phyloP scores from a whole-genome alignment of 2,797 vertebrate genomes.

The Botia almorhae region DNA sequence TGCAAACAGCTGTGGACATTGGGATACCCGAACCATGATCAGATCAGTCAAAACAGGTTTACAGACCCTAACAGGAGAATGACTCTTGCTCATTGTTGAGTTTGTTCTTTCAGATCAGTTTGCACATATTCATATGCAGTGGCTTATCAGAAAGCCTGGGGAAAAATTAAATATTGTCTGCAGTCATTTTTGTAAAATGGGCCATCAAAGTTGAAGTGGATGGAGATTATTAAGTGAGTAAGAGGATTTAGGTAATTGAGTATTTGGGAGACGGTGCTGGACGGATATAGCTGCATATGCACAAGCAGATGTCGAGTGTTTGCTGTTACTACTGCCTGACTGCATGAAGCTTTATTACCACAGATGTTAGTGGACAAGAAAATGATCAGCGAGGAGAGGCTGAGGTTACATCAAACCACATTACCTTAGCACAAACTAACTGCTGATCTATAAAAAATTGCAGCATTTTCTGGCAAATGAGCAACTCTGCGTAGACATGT shows the following conservation, averaged over 20 bases:
- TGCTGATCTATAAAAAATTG: neutral
- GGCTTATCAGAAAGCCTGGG: neutral
- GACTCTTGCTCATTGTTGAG: neutral
- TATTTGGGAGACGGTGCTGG: conserved; percentile 38
- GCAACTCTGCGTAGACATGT: no score
- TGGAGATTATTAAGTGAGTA: conserved; percentile 31
- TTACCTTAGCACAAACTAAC: neutral
- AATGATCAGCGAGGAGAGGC: conserved; percentile 1
- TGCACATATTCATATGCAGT: neutral
- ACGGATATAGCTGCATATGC: conserved; percentile 1
- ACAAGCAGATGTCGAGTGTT: conserved; percentile 24
- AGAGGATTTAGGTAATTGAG: conserved; percentile 55
- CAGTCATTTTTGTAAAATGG: conserved; percentile 18
- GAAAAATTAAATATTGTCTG: conserved; percentile 3
- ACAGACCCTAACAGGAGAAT: neutral
- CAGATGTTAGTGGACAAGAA: conserved; percentile 9
- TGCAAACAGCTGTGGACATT: neutral
- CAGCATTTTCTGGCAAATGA: neutral
- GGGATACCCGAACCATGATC: neutral
- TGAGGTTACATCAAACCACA: conserved; percentile 9
- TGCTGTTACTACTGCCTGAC: conserved; percentile 3
- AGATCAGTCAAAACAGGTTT: neutral
- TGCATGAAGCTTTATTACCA: conserved; percentile 8
- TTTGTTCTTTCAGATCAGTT: neutral
- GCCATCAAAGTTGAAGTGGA: conserved; percentile 51